These are phyloP conservation scores for Conistra vaccinii DNA, from an alignment of 2,888 invertebrate species.

Conservation along the genomic window DNA sequence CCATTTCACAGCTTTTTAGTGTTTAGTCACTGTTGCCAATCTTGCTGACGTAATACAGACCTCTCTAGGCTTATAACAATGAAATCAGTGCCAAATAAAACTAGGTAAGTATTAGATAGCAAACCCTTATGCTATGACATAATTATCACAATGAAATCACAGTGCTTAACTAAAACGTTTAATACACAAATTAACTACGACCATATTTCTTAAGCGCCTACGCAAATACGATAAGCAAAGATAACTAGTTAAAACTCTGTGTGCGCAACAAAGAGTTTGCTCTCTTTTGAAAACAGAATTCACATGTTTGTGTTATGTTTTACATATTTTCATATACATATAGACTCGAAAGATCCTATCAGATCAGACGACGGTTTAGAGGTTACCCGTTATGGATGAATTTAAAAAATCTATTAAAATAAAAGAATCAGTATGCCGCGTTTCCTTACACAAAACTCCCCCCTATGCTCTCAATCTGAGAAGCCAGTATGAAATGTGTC, in stretches of 20 bases:
- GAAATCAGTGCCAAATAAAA: not conserved
- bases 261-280: too few species aligned
- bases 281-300: not conserved
- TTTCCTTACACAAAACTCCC: not conserved
- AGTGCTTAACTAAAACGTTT: not conserved
- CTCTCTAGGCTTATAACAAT: not conserved
- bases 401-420: too few species aligned
- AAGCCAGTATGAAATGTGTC: conserved; percentile 56
- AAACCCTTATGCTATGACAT: not conserved
- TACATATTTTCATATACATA: not conserved
- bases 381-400: too few species aligned
- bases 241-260: not conserved
- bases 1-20: not conserved
- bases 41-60: not conserved
- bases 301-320: not conserved
- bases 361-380: too few species aligned
- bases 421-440: not conserved
- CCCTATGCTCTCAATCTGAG: conserved; percentile 25
- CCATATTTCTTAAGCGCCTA: not conserved
- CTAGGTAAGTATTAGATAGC: not conserved
- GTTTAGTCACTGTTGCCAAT: too few species aligned
- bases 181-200: not conserved
- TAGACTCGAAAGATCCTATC: not conserved
- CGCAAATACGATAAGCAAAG: not conserved
- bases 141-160: not conserved